Evolutionary conservation across 2,797 vertebrate genomes (phyloP), one percentile per base, ranked within the genome.

Genomic region (Sphaeramia orbicularis): DNA sequence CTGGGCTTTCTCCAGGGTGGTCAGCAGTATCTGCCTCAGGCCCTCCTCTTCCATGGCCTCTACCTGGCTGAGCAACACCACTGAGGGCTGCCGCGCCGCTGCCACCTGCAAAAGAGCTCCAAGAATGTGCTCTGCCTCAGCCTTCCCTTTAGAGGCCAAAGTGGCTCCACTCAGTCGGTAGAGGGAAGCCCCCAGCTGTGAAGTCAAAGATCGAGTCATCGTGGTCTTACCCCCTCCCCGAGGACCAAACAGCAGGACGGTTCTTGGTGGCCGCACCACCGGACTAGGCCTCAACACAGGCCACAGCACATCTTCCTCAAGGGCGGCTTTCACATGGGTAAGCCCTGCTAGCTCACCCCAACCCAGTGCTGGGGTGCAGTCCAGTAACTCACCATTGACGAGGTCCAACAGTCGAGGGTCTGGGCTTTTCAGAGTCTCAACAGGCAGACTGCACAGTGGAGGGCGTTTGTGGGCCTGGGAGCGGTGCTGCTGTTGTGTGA

Each of bases 221-320:
- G 97, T 94, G 0, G 92, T 94, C 87, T 99, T 99, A 2, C 97
- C 96, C 0, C 95, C 92, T 11, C 96, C 97, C 0, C 81, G 92
- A 10, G 97, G 97, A 2, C 98, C 96, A 21, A 99, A 99, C 1
- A 99, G 90, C 75, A 99, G 94, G 73, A 98, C 81, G 74, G 96
- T 95, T 57, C 94, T 93, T 19, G 95, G 96, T 0, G 94, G 95
- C 6, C 88, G 94, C 61, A 88, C 44, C 0, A 86, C 53, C 8
- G 93, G 90, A 15, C 94, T 93, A 0, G 96, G 95, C 69, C 97
- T 92, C 65, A 99, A 87, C 78, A 95, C 91, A 3, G 98, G 98
- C 98, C 97, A 98, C 81, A 99, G 86, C 66, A 99, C 86, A 89
- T 98, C 96, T 85, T 99, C 96, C 86, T 99, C 97, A 15, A 99